These are phyloP conservation scores for Tribolium freemani DNA, from an alignment of 2,888 invertebrate genomes.

Conservation along the genomic window DNA sequence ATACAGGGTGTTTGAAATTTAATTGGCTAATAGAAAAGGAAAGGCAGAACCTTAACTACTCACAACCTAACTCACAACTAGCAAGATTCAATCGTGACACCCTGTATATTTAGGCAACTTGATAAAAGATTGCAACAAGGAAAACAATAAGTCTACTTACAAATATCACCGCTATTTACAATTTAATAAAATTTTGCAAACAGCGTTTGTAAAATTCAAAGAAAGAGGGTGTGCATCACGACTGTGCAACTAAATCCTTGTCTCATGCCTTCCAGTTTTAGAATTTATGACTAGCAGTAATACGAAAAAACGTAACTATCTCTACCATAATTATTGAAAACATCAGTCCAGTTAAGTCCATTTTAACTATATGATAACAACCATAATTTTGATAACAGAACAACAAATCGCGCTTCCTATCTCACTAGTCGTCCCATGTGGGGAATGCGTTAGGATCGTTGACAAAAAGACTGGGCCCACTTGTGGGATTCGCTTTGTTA, in stretches of 20 bases:
- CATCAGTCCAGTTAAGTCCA: conserved; percentile 37
- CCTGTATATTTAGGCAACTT: conserved; percentile 37
- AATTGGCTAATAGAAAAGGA: not conserved
- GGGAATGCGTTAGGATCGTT: conserved; percentile 60
- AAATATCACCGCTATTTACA: conserved; percentile 28
- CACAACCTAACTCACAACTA: conserved; percentile 24
- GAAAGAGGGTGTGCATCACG: not conserved
- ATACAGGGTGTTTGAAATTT: conserved; percentile 23
- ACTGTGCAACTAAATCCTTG: not conserved
- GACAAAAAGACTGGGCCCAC: conserved; percentile 55
- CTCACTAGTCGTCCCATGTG: conserved; percentile 58
- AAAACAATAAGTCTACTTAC: conserved; percentile 15
- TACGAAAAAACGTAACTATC: conserved; percentile 24
- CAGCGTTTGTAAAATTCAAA: not conserved
- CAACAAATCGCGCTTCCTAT: conserved; percentile 32
- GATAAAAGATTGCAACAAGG: conserved; percentile 22
- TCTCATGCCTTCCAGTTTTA: conserved; percentile 14
- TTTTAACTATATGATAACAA: conserved; percentile 47
- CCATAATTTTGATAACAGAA: conserved; percentile 41
- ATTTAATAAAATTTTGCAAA: conserved; percentile 1
- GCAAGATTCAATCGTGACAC: conserved; percentile 13
- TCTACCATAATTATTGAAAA: conserved; percentile 30
- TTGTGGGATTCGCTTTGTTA: conserved; percentile 55
- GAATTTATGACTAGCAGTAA: conserved; percentile 23
- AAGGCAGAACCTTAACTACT: conserved; percentile 19